Evolutionary conservation across 2,113 vertebrate genomes (phyloP), one percentile per base, ranked within the genome.

Genomic region (Varanus salvator): DNA sequence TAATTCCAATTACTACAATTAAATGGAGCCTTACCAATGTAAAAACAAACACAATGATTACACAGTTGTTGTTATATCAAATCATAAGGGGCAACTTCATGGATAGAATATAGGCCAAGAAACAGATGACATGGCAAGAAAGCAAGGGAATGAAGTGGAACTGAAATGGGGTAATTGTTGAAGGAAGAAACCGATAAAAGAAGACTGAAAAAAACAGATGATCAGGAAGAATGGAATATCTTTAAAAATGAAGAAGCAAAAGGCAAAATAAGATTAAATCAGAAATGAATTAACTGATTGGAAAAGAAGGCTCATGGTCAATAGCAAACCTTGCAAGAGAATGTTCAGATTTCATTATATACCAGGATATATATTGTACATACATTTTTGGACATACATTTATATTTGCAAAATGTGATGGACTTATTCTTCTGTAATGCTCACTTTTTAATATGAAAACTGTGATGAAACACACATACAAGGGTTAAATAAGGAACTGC

Each of bases 11-110:
- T 44, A 72, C 52, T 54, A 44, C 31, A 82, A 44, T 88, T 74
- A 74, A 38, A 57, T 72, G 74, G 66, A 80, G 89, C 75, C 68
- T 72, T 86, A 87, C 31, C 85, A 92, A 48, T 4, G 66, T 34
- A 52, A 72, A 44, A 72, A 64, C n/a, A 29, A 17, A 31, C 52
- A 72, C 52, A 64, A 8, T 52, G 74, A 21, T 29, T 80, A 34
- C 25, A 21, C 11, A 38, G 31, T 75, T 17, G 2, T 25, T 38
- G n/a, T 69, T 82, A 44, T 38, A 84, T 34, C 44, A 38, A 44
- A 34, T 80, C 23, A 44, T 75, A 0, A 74, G 44, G 8, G 12
- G 38, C 14, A 23, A 21, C 27, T 21, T 48, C 27, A 14, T 8
- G 15, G 21, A 66, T 38, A 60, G 60, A 11, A 84, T 21, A 7